phyloP scores from a whole-genome alignment of 2,113 vertebrate species.

The Mus spicilegus region DNA sequence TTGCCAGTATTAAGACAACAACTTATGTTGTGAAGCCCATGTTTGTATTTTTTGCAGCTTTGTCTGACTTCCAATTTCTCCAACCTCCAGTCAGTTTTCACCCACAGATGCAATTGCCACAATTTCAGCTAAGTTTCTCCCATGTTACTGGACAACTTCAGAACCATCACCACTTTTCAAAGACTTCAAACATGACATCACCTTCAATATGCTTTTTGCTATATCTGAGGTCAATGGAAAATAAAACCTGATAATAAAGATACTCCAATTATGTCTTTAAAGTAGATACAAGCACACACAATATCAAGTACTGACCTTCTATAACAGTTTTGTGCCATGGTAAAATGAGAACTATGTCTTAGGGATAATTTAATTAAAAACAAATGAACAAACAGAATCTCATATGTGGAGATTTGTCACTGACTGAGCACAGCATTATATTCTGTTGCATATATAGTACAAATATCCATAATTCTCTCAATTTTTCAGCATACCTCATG shows the following conservation, averaged over 20 bases:
- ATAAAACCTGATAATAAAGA: not conserved
- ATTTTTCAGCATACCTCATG: not conserved
- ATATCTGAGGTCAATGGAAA: not conserved
- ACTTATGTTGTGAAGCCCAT: rapidly evolving
- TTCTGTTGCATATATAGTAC: not conserved
- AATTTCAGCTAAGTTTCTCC: not conserved
- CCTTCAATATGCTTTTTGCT: not conserved
- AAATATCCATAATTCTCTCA: not conserved
- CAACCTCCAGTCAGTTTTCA: not conserved
- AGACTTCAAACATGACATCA: not conserved
- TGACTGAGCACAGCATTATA: not conserved
- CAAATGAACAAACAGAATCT: not conserved
- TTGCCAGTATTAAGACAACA: too few species aligned
- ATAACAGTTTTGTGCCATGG: not conserved
- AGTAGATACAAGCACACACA: not conserved
- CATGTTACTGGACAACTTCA: not conserved
- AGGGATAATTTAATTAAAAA: not conserved
- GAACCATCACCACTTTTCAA: not conserved
- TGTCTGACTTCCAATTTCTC: not conserved
- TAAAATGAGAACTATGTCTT: not conserved
- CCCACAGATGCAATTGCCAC: rapidly evolving
- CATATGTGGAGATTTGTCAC: not conserved
- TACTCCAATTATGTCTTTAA: not conserved
- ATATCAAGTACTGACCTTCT: too few species aligned
- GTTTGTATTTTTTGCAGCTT: not conserved